A percentile compares a stretch with the other conserved stretches of the same genome.
Conservation (phyloP, 2,888 invertebrate genomes). For the Dasysyrphus tricinctus region DNA sequence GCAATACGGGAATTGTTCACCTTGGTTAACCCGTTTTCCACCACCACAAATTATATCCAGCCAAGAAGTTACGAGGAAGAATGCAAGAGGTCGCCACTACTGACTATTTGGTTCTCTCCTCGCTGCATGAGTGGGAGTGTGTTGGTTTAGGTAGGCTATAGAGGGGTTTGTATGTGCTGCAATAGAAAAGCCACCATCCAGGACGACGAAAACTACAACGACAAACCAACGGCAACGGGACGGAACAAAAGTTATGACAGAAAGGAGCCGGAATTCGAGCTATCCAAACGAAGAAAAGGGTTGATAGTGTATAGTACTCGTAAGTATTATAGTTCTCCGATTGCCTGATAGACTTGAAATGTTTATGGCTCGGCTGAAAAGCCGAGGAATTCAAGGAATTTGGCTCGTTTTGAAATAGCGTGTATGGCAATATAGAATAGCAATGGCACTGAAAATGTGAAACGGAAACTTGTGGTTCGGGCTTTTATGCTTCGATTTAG, state of each 20-base stretch:
- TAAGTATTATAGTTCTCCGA: slow-evolving; percentile 40
- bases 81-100: slow-evolving; percentile 64
- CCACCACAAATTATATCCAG: neutral
- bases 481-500: slow-evolving; percentile 58
- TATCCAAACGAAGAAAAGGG: slow-evolving; percentile 58
- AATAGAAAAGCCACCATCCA: slow-evolving; percentile 5
- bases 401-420: slow-evolving; percentile 43
- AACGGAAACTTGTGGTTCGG: slow-evolving; percentile 67
- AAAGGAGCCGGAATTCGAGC: slow-evolving; percentile 49
- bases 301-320: slow-evolving; percentile 41
- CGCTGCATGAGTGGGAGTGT: slow-evolving; percentile 32
- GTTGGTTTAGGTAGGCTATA: neutral
- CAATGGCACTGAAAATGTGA: slow-evolving; percentile 55
- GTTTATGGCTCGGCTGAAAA: slow-evolving; percentile 59
- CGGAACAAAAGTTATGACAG: slow-evolving; percentile 46
- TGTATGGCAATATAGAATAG: slow-evolving; percentile 23
- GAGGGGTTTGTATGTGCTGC: slow-evolving; percentile 16
- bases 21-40: slow-evolving; percentile 60
- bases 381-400: slow-evolving; percentile 62
- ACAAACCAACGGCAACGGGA: neutral
- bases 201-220: slow-evolving; percentile 14
- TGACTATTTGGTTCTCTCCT: slow-evolving; percentile 36
- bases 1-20: slow-evolving; percentile 74
- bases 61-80: slow-evolving; percentile 59
- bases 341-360: slow-evolving; percentile 69